These are phyloP conservation scores for Pristionchus exspectatus DNA, from an alignment of 2,888 invertebrate genomes.

Conservation along the genomic window DNA sequence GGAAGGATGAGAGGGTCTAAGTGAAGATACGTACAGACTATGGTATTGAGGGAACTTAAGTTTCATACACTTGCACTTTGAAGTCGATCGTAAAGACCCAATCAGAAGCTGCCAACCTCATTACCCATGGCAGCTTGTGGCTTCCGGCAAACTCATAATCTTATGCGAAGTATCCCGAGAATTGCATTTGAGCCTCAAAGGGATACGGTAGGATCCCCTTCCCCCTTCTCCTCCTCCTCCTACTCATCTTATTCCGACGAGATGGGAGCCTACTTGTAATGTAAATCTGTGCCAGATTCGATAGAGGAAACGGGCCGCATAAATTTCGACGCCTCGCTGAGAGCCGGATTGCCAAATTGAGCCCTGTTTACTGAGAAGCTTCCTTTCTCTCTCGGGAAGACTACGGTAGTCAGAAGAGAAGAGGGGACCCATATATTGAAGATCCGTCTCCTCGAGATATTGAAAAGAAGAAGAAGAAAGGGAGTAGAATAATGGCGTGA, in stretches of 20 bases:
- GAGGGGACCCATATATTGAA: slow-evolving; percentile 28
- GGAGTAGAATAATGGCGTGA: slow-evolving; percentile 45
- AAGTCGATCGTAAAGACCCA: neutral
- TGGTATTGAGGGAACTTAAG: slow-evolving; percentile 3
- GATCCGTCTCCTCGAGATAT: slow-evolving; percentile 6
- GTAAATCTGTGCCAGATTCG: slow-evolving; percentile 28
- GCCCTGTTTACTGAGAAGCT: slow-evolving; percentile 38
- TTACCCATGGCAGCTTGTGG: neutral
- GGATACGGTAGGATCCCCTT: slow-evolving; percentile 39
- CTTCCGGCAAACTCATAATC: slow-evolving; percentile 27
- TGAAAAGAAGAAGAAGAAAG: slow-evolving; percentile 32
- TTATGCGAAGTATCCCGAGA: neutral
- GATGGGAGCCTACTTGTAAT: slow-evolving; percentile 49
- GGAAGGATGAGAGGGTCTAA: neutral
- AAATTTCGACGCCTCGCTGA: neutral
- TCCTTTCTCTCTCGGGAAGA: neutral
- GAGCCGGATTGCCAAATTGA: slow-evolving; percentile 29
- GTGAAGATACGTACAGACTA: neutral
- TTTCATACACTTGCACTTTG: neutral
- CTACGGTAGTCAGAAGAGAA: neutral
- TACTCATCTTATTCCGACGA: neutral
- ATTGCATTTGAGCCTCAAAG: neutral
- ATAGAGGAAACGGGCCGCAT: slow-evolving; percentile 22
- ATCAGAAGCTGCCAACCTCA: neutral
- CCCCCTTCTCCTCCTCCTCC: neutral